phyloP scores from a whole-genome alignment of 1,140 invertebrate genomes.

The Zaprionus camerounensis region DNA sequence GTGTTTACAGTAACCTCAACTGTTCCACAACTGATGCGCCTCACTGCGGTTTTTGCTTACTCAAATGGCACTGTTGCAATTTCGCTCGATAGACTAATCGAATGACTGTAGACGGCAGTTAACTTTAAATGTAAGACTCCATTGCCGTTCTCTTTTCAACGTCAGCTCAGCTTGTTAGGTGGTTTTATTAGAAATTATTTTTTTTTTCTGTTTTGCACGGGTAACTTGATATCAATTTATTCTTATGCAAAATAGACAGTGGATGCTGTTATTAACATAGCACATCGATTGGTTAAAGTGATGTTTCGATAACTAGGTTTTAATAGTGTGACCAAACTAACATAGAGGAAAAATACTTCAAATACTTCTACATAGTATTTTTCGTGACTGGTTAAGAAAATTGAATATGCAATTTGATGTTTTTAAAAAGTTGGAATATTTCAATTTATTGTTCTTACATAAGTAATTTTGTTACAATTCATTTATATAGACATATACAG shows the following conservation, averaged over 20 bases:
- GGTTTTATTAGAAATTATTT: not conserved
- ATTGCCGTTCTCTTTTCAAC: not conserved
- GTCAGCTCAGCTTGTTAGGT: not conserved
- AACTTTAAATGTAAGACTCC: not conserved
- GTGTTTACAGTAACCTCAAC: constrained; percentile 27
- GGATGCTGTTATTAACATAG: not conserved
- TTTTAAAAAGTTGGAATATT: constrained; percentile 33
- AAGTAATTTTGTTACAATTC: constrained; percentile 38
- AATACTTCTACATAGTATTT: not conserved
- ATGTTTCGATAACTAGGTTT: constrained; percentile 14
- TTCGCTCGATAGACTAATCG: not conserved
- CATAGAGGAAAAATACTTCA: not conserved
- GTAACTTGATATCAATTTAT: not conserved
- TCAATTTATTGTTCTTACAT: constrained; percentile 48
- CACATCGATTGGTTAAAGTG: not conserved
- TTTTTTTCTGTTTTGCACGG: not conserved
- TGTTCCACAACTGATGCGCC: constrained; percentile 15
- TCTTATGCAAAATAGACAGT: not conserved
- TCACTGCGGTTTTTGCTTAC: not conserved
- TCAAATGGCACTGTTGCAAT: constrained; percentile 14
- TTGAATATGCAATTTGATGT: not conserved
- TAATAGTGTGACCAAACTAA: not conserved
- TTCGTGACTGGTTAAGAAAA: not conserved
- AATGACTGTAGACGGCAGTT: not conserved
- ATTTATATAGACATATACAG: constrained; percentile 35